Conservation (phyloP, 2,888 invertebrate genomes). For the Pterostichus niger region DNA sequence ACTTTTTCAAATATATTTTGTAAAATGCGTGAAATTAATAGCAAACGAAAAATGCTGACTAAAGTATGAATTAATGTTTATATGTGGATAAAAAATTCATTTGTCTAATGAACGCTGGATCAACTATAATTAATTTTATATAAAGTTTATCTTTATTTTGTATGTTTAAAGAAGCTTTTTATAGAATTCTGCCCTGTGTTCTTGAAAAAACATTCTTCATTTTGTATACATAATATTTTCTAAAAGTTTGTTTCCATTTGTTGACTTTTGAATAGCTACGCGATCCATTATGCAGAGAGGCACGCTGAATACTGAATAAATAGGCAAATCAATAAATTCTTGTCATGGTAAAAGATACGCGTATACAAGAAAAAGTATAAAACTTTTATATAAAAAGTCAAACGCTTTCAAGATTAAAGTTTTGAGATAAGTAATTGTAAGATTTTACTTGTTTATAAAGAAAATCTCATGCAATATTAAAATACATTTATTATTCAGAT, state of each 20-base stretch:
- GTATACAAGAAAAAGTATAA: constrained; percentile 1
- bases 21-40: too few species aligned
- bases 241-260: background rate
- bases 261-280: background rate
- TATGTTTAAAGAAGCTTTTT: too few species aligned
- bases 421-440: background rate
- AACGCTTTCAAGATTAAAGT: constrained; percentile 4
- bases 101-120: too few species aligned
- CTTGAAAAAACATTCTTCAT: background rate
- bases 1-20: too few species aligned
- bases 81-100: too few species aligned
- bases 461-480: background rate
- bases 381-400: constrained; percentile 15
- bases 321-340: constrained; percentile 24
- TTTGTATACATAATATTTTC: background rate
- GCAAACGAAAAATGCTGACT: too few species aligned
- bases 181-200: too few species aligned
- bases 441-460: background rate
- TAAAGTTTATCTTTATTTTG: too few species aligned
- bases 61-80: too few species aligned
- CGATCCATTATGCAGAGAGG: background rate
- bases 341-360: constrained; percentile 11
- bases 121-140: too few species aligned
- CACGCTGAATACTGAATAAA: constrained; percentile 16
- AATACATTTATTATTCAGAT: background rate